phyloP scores from a whole-genome alignment of 2,113 vertebrate species.

The Turdus rufiventris region DNA sequence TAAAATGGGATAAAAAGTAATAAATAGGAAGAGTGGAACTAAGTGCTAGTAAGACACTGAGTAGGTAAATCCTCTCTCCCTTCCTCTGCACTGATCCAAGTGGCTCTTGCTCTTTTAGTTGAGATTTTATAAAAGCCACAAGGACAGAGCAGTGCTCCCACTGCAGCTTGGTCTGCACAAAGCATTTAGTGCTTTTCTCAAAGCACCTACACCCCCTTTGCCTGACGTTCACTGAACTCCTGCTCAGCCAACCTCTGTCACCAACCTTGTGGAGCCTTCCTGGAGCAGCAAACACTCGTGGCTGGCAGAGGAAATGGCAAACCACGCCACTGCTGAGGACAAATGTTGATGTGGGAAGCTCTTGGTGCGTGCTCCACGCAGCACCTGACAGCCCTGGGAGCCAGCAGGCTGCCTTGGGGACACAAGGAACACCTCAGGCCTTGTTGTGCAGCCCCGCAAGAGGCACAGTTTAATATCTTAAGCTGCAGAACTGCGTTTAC shows the following conservation, averaged over 20 bases:
- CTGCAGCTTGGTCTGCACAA: background rate
- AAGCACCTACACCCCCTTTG: background rate
- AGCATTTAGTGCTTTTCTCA: background rate
- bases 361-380: background rate
- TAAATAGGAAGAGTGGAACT: background rate
- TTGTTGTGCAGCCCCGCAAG: background rate
- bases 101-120: background rate
- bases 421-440: background rate
- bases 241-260: background rate
- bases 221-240: background rate
- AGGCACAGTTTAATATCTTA: background rate
- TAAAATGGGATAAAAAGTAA: background rate
- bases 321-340: background rate
- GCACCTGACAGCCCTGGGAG: background rate
- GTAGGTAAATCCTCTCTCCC: background rate
- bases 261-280: background rate
- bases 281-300: background rate
- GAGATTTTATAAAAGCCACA: fast-evolving
- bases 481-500: slow-evolving; percentile 17
- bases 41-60: background rate
- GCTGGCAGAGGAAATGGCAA: background rate
- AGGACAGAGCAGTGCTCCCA: background rate
- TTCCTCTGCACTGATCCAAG: background rate
- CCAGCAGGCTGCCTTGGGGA: background rate
- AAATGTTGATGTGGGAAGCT: background rate